These are phyloP conservation scores for Antheraea mylitta DNA, from an alignment of 1,140 invertebrate genomes.

Conservation along the genomic window DNA sequence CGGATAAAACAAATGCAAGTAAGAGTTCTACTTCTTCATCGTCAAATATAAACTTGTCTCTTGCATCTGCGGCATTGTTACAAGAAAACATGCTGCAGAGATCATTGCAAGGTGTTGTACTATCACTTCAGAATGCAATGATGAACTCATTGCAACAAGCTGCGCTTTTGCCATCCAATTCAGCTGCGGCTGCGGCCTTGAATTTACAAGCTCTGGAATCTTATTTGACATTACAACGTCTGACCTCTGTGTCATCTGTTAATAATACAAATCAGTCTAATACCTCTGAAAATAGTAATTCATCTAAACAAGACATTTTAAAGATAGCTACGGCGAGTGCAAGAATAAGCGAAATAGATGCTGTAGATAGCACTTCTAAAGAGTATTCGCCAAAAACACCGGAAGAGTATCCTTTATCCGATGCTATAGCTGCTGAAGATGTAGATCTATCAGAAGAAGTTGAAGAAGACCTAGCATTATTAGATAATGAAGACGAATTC, in stretches of 20 bases:
- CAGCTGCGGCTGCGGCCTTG: constrained; percentile 87
- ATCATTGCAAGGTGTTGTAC: constrained; percentile 84
- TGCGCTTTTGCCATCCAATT: constrained; percentile 86
- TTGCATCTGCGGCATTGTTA: constrained; percentile 70
- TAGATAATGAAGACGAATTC: constrained; percentile 80
- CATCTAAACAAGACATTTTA: constrained; percentile 77
- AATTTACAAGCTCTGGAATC: constrained; percentile 91
- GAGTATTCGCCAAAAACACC: constrained; percentile 70
- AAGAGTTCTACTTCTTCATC: constrained; percentile 69
- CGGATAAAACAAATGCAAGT: constrained; percentile 65
- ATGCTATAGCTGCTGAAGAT: constrained; percentile 78
- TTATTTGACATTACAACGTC: constrained; percentile 88
- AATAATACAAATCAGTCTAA: constrained; percentile 59
- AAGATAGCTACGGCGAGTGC: constrained; percentile 79
- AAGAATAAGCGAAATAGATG: constrained; percentile 81
- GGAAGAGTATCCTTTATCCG: constrained; percentile 68
- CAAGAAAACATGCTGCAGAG: constrained; percentile 82
- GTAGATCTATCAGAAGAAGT: constrained; percentile 82
- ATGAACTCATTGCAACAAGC: constrained; percentile 87
- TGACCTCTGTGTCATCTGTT: constrained; percentile 79
- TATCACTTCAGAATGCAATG: constrained; percentile 88
- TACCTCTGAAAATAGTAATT: constrained; percentile 48
- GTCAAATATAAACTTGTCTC: constrained; percentile 72
- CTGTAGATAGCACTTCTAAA: constrained; percentile 60
- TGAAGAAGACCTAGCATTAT: constrained; percentile 80